Evolutionary conservation across 1,140 invertebrate genomes (phyloP).

Genomic region (Euglossa dilemma): DNA sequence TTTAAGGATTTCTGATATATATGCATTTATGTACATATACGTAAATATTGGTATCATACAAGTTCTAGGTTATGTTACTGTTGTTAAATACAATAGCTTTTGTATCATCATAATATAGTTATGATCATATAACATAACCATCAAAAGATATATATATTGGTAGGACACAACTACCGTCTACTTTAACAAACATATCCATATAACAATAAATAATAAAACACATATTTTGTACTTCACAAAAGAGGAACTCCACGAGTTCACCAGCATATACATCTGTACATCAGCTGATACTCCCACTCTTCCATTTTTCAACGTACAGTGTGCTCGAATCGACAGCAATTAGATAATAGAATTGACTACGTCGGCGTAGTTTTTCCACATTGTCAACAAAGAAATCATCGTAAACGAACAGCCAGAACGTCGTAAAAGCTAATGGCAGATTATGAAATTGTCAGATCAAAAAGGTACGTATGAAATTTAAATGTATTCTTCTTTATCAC

Average conservation of each 20-base stretch:
- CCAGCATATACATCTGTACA: conserved; percentile 16
- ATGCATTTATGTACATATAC: neutral
- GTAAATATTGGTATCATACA: neutral
- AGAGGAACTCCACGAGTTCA: neutral
- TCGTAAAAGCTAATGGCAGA: conserved; percentile 69
- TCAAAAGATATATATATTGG: neutral
- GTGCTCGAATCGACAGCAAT: conserved; percentile 16
- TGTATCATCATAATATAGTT: neutral
- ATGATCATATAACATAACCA: no score
- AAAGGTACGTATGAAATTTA: conserved; percentile 59
- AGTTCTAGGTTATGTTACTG: conserved; percentile 24
- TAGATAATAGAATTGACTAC: conserved; percentile 59
- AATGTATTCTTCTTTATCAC: neutral
- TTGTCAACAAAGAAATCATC: conserved; percentile 46
- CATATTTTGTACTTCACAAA: neutral
- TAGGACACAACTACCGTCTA: neutral
- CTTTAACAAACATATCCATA: neutral
- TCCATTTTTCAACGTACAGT: conserved; percentile 21
- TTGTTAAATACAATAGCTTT: no score
- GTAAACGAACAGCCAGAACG: neutral
- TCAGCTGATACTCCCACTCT: conserved; percentile 64
- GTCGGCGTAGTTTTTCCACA: conserved; percentile 40
- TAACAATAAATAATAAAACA: neutral
- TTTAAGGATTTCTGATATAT: neutral
- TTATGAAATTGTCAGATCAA: conserved; percentile 71